Evolutionary conservation across 1,140 invertebrate species (phyloP).

Genomic region (Neodiprion pinetum): DNA sequence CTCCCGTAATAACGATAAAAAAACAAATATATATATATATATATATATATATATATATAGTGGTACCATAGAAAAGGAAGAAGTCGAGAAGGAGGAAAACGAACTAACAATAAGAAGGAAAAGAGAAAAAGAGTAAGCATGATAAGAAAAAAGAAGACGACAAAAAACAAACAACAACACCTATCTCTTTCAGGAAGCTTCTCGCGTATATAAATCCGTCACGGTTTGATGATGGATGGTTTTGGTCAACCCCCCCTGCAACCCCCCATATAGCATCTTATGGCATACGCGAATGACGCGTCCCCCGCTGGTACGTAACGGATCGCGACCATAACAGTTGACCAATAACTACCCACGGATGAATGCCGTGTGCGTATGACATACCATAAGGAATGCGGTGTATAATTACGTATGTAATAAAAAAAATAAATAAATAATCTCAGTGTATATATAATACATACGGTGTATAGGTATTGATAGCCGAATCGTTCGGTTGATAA

Average conservation of each 20-base stretch:
- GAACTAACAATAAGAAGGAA: constrained; percentile 9
- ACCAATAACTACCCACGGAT: too few relatives aligned
- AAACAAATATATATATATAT: not conserved
- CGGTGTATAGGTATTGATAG: not conserved
- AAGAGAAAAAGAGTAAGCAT: not conserved
- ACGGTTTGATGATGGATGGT: not conserved
- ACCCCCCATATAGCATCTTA: not conserved
- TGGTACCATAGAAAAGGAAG: too few relatives aligned
- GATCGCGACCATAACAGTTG: not conserved
- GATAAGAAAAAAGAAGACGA: constrained; percentile 28
- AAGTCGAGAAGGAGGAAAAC: not conserved
- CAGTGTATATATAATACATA: not conserved
- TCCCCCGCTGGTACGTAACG: not conserved
- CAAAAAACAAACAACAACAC: constrained; percentile 28
- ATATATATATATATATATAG: not conserved
- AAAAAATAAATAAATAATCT: not conserved
- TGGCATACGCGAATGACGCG: not conserved
- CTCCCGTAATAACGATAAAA: not conserved
- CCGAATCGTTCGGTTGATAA: too few relatives aligned
- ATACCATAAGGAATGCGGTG: too few relatives aligned
- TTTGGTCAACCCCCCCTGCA: not conserved
- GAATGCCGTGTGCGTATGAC: too few relatives aligned
- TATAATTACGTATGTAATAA: not conserved
- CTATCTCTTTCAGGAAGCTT: constrained; percentile 35
- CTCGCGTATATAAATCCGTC: constrained; percentile 27